phyloP scores from a whole-genome alignment of 2,888 invertebrate species.

The Cynaeus angustus region DNA sequence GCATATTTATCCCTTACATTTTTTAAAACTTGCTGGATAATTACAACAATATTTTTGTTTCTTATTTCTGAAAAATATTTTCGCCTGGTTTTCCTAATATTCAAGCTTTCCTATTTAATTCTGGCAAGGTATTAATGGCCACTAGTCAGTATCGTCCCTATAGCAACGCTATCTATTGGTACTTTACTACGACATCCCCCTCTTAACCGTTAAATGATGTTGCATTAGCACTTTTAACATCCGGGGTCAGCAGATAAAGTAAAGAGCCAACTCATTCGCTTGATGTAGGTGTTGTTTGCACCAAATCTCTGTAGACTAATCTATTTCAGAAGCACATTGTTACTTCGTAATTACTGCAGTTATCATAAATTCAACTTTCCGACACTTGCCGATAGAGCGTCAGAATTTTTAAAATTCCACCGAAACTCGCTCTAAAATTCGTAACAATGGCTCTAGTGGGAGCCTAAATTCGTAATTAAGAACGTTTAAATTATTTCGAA shows the following conservation, averaged over 20 bases:
- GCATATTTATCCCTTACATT: no score
- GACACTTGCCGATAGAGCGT: neutral
- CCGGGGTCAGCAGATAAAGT: slow-evolving; percentile 45
- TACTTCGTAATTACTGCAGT: slow-evolving; percentile 12
- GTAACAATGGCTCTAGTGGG: slow-evolving; percentile 9
- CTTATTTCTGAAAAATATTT: no score
- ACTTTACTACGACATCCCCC: slow-evolving; percentile 34
- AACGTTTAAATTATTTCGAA: slow-evolving; percentile 5
- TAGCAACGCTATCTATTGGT: slow-evolving; percentile 33
- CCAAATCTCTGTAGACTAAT: slow-evolving; percentile 39
- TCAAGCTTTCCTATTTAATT: neutral
- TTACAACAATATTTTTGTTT: no score
- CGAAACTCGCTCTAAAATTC: slow-evolving; percentile 4
- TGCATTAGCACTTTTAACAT: slow-evolving; percentile 45
- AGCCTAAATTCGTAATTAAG: slow-evolving; percentile 16
- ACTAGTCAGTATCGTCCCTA: slow-evolving; percentile 20
- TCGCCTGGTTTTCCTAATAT: no score
- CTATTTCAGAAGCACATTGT: slow-evolving; percentile 22
- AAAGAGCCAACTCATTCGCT: slow-evolving; percentile 35
- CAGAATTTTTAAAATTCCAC: neutral
- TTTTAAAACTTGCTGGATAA: no score
- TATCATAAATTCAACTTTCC: slow-evolving; percentile 16
- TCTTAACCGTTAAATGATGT: slow-evolving; percentile 37
- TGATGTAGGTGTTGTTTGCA: slow-evolving; percentile 41
- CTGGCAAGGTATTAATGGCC: slow-evolving; percentile 8